Conservation (phyloP, 2,113 vertebrate genomes). For the Peromyscus polionotus region DNA sequence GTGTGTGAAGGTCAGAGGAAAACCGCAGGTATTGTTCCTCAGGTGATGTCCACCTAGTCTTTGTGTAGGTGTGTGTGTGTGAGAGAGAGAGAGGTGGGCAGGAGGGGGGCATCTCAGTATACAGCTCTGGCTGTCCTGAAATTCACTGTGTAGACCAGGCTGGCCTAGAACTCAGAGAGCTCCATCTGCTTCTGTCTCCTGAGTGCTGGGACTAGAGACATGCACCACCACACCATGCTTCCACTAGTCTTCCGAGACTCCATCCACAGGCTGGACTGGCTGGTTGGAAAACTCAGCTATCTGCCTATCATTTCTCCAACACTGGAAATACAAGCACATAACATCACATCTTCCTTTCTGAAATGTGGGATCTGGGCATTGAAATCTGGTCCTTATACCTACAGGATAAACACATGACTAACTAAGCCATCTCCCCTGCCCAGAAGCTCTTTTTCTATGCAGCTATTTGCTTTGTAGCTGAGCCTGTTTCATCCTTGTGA, state of each 20-base stretch:
- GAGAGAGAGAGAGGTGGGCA: no score
- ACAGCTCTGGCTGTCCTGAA: neutral
- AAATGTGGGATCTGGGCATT: neutral
- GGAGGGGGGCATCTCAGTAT: neutral
- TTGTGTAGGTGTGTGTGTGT: neutral
- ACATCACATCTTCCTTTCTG: neutral
- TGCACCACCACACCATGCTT: neutral
- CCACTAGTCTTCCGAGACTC: neutral
- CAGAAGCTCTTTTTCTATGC: neutral
- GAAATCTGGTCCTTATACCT: neutral
- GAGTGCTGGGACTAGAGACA: neutral
- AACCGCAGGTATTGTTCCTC: neutral
- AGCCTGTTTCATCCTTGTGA: neutral
- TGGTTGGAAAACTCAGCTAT: neutral
- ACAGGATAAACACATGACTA: neutral
- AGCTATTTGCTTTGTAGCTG: neutral
- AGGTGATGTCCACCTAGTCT: neutral
- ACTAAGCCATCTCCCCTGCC: neutral
- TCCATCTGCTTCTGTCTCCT: neutral
- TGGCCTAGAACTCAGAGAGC: neutral
- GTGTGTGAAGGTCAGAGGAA: neutral
- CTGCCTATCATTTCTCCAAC: neutral
- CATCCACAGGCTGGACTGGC: neutral
- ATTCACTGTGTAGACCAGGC: neutral
- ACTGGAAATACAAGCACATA: neutral